A percentile compares a stretch with the other conserved stretches of the same genome.
Evolutionary conservation across 2,797 vertebrate genomes (phyloP).

Genomic region (Geotrypetes seraphini): DNA sequence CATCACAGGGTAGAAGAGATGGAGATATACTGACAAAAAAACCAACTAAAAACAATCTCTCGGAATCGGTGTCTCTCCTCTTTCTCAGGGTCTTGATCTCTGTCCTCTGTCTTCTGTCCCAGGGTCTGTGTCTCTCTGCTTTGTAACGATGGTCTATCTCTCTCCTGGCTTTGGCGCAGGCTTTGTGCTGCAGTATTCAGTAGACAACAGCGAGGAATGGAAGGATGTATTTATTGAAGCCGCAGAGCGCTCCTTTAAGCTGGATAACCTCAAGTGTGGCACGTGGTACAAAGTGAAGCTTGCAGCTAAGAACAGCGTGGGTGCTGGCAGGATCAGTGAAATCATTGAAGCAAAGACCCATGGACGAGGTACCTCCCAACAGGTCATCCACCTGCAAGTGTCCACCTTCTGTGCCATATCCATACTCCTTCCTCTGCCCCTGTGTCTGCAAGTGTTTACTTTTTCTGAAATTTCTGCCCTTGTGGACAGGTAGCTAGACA

Average conservation of each 20-base stretch:
- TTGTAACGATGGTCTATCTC: background rate
- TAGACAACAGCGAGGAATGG: slow-evolving; percentile 97
- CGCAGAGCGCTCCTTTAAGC: slow-evolving; percentile 82
- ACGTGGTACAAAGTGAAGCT: slow-evolving; percentile 98
- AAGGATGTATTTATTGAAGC: slow-evolving; percentile 94
- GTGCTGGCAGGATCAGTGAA: slow-evolving; percentile 93
- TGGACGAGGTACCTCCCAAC: slow-evolving; percentile 65
- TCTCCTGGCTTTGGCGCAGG: slow-evolving; percentile 44
- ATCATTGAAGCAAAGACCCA: slow-evolving; percentile 98
- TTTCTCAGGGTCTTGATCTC: too few species aligned
- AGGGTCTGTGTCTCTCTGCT: background rate
- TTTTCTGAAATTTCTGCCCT: background rate
- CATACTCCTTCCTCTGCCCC: too few species aligned
- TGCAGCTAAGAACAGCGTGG: slow-evolving; percentile 95
- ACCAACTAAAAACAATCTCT: too few species aligned
- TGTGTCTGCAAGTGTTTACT: too few species aligned
- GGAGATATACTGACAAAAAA: too few species aligned
- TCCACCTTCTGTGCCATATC: too few species aligned
- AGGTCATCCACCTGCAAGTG: background rate
- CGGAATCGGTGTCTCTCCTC: too few species aligned
- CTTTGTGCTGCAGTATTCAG: slow-evolving; percentile 93
- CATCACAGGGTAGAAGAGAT: too few species aligned
- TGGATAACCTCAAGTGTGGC: slow-evolving; percentile 92
- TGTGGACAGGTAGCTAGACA: background rate
- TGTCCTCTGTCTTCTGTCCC: accelerated